Evolutionary conservation across 2,797 vertebrate species (phyloP).

Genomic region (Jordanella pulchra): DNA sequence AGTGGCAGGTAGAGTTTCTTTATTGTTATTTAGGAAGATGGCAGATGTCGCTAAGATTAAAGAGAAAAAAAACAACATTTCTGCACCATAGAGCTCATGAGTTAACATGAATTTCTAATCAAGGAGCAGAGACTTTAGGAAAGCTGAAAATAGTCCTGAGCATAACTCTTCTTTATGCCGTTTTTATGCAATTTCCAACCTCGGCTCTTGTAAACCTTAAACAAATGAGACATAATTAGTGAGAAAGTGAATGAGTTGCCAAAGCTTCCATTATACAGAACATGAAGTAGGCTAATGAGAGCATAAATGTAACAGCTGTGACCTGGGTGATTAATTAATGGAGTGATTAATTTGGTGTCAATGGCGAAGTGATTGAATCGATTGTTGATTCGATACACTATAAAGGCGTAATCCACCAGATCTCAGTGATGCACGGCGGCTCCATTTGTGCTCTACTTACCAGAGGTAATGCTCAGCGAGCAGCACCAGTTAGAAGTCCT

Average conservation of each 20-base stretch:
- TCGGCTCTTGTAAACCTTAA: slow-evolving; percentile 22
- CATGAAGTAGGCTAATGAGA: slow-evolving; percentile 61
- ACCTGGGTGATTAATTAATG: slow-evolving; percentile 51
- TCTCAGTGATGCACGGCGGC: slow-evolving; percentile 30
- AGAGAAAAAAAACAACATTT: slow-evolving; percentile 13
- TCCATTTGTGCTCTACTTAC: slow-evolving; percentile 54
- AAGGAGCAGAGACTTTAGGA: slow-evolving; percentile 30
- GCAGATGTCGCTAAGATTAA: not conserved
- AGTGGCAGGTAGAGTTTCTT: slow-evolving; percentile 88
- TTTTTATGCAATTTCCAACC: slow-evolving; percentile 11
- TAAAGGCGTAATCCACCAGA: slow-evolving; percentile 30
- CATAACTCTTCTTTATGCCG: slow-evolving; percentile 7
- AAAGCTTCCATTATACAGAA: slow-evolving; percentile 38
- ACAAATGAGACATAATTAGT: slow-evolving; percentile 35
- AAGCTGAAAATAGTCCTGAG: slow-evolving; percentile 31
- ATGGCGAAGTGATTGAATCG: slow-evolving; percentile 59
- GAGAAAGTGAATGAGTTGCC: slow-evolving; percentile 28
- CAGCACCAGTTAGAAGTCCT: slow-evolving; percentile 64
- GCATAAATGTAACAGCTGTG: slow-evolving; percentile 54
- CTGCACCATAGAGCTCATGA: slow-evolving; percentile 12
- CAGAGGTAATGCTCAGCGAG: slow-evolving; percentile 45
- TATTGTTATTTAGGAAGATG: not conserved
- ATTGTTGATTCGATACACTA: slow-evolving; percentile 40
- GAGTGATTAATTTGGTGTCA: slow-evolving; percentile 56
- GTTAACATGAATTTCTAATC: slow-evolving; percentile 27